phyloP scores from a whole-genome alignment of 2,797 vertebrate species.

The Neopelma chrysocephalum region DNA sequence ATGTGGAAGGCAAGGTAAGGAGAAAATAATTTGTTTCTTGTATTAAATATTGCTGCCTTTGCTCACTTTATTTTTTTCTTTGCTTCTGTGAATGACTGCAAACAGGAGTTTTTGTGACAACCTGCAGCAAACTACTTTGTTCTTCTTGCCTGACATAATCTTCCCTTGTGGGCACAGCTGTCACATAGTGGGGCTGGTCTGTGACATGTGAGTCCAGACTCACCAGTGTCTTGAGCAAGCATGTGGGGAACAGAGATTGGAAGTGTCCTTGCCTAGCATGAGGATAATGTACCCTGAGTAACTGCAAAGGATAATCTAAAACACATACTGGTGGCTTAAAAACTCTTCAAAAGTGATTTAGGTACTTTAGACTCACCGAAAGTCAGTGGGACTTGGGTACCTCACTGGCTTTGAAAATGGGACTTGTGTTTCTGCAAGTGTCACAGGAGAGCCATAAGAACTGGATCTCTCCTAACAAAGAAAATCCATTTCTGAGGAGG shows the following conservation, averaged over 20 bases:
- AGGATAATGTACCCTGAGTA: background rate
- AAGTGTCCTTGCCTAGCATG: background rate
- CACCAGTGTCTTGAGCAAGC: background rate
- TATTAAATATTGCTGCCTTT: background rate
- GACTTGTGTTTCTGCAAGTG: background rate
- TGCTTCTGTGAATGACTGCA: background rate
- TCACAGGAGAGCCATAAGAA: accelerated
- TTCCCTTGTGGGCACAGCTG: background rate
- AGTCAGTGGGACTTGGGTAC: background rate
- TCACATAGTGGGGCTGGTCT: background rate
- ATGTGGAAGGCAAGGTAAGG: conserved; percentile 77
- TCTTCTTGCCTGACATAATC: background rate
- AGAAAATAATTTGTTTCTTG: background rate
- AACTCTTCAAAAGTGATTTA: background rate
- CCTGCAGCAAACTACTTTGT: background rate
- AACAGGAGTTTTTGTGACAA: background rate
- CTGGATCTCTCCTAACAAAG: background rate
- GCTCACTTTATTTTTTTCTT: background rate
- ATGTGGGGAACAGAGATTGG: background rate
- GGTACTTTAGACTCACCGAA: background rate
- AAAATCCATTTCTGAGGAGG: background rate
- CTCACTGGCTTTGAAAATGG: background rate
- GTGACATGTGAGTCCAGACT: background rate
- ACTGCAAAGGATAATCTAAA: background rate
- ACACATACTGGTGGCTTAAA: background rate